These are phyloP conservation scores for Ganaspis brasiliensis DNA, from an alignment of 2,888 invertebrate genomes.

Conservation along the genomic window DNA sequence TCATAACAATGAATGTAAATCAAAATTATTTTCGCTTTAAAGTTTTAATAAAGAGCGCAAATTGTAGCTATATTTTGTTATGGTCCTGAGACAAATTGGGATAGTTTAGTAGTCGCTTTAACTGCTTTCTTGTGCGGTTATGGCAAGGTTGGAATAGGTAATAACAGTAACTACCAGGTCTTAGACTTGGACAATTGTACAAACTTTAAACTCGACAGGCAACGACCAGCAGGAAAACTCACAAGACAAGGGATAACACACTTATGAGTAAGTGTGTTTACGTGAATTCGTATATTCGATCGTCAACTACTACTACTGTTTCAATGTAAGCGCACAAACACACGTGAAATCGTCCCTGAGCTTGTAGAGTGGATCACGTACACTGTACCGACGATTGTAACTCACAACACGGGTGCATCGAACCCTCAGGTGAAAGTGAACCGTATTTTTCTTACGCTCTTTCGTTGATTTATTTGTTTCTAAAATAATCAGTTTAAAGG, in stretches of 20 bases:
- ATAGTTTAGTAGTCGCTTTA: conserved; percentile 19
- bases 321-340: conserved; percentile 6
- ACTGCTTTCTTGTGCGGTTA: conserved; percentile 7
- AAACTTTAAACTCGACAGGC: conserved; percentile 21
- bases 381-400: conserved; percentile 6
- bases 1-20: background rate
- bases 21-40: conserved; percentile 12
- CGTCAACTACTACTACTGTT: background rate
- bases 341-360: conserved; percentile 21
- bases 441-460: conserved; percentile 22
- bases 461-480: conserved; percentile 29
- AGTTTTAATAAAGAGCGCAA: background rate
- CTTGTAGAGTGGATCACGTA: conserved; percentile 12
- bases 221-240: conserved; percentile 39
- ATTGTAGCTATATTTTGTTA: background rate
- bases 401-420: conserved; percentile 46
- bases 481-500: conserved; percentile 17
- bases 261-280: conserved; percentile 36
- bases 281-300: conserved; percentile 34
- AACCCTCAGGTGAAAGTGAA: conserved; percentile 57
- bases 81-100: conserved; percentile 16
- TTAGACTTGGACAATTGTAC: conserved; percentile 34
- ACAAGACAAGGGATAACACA: conserved; percentile 39
- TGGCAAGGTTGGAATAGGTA: conserved; percentile 13
- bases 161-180: conserved; percentile 25